Percentiles rank a stretch among this genome's conserved stretches.
Evolutionary conservation across 1,140 invertebrate genomes (phyloP).

Genomic region (Zaprionus gabonicus): DNA sequence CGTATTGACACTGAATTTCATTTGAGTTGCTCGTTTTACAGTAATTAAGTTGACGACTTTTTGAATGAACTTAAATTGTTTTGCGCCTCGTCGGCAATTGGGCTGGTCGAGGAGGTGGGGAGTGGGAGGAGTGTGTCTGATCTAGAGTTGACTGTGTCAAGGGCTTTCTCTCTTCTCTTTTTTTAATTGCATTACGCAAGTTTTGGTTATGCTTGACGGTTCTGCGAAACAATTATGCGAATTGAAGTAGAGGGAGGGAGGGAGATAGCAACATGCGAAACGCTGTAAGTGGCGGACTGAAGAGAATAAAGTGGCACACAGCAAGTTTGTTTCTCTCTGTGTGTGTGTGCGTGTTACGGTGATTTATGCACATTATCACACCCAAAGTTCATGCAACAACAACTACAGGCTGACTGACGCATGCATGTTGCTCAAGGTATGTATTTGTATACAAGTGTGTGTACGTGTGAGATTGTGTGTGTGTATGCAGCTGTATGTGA

Average conservation of each 20-base stretch:
- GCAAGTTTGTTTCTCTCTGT: slow-evolving; percentile 2
- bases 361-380: slow-evolving; percentile 46
- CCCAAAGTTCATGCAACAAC: slow-evolving; percentile 22
- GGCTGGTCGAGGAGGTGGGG: background rate
- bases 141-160: slow-evolving; percentile 67
- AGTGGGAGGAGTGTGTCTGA: slow-evolving; percentile 10
- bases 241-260: background rate
- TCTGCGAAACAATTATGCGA: slow-evolving; percentile 53
- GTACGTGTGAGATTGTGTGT: slow-evolving; percentile 1
- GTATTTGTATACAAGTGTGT: background rate
- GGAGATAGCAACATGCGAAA: slow-evolving; percentile 30
- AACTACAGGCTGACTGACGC: slow-evolving; percentile 28
- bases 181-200: slow-evolving; percentile 76
- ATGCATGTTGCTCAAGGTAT: slow-evolving; percentile 31
- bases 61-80: slow-evolving; percentile 76
- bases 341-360: slow-evolving; percentile 11
- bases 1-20: slow-evolving; percentile 67
- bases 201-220: slow-evolving; percentile 43
- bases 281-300: background rate
- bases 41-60: slow-evolving; percentile 67
- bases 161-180: slow-evolving; percentile 49
- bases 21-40: slow-evolving; percentile 45
- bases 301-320: slow-evolving; percentile 10
- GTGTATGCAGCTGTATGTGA: slow-evolving; percentile 26
- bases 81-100: slow-evolving; percentile 60